Conservation (phyloP, 2,797 vertebrate species). For the Syndactyla subalaris region DNA sequence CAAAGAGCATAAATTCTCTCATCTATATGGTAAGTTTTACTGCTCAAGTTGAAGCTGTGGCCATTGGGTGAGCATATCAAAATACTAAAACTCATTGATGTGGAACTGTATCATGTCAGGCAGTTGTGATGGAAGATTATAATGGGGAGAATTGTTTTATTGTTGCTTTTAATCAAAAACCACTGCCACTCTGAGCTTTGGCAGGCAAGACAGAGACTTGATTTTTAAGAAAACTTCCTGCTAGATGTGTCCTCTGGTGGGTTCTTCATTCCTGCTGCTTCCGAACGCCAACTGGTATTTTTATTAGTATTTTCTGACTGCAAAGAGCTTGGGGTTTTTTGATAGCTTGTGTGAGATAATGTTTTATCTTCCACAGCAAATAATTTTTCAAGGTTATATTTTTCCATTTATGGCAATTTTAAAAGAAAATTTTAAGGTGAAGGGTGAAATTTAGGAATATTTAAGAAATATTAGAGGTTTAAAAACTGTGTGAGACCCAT, state of each 20-base stretch:
- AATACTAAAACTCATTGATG: background rate
- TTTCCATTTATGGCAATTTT: background rate
- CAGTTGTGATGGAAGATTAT: background rate
- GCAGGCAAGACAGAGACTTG: background rate
- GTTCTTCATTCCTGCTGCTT: background rate
- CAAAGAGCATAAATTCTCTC: background rate
- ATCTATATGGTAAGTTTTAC: background rate
- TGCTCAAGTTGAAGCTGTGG: background rate
- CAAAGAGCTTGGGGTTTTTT: background rate
- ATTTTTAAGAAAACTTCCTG: background rate
- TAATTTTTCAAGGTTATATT: background rate
- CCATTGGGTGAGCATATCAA: background rate
- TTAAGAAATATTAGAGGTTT: background rate
- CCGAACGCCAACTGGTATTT: background rate
- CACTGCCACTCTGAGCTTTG: background rate
- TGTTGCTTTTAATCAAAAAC: background rate
- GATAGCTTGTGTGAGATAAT: background rate
- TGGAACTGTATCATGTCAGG: background rate
- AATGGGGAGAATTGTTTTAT: background rate
- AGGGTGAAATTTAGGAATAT: background rate
- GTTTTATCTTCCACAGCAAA: background rate
- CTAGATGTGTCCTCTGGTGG: background rate
- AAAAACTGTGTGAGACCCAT: rapidly evolving
- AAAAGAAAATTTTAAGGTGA: background rate
- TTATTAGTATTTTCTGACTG: background rate